Evolutionary conservation across 37 sponge, comb jelly and placozoan genomes (phyloP), one percentile per base, ranked within the genome.

Genomic region (Mnemiopsis leidyi): DNA sequence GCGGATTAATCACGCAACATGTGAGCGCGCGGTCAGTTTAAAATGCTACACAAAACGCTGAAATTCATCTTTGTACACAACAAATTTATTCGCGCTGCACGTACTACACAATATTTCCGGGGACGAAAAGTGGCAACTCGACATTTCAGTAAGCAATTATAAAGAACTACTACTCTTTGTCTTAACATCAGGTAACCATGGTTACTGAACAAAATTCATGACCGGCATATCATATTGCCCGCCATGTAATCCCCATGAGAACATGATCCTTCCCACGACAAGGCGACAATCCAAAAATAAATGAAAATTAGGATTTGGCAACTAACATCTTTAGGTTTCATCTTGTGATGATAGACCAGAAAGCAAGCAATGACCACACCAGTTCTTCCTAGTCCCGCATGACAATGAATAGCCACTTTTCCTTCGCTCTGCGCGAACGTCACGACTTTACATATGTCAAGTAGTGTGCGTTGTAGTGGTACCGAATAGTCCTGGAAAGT

Each of bases 321-420:
- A 32, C 97, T 96, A 39, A 96, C 97, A 24, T 94, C 94, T 24
- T 96, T 94, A 0, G 95, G 69, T 33, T 40, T 39, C 93, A 95
- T 69, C 69, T 96, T 94, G 38, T 93, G 76, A 34, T 95, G 93
- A 93, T 95, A 98, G 67, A 96, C 83, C 18, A 98, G 93, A 93
- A 96, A 96, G 94, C 97, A 97, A 0, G 99, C 99, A 31, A 98
- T 97, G 35, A 98, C 95, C 16, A 95, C 94, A 13, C 99, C 99
- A n/a, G 99, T 98, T 25, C 99, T 93, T 33, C 96, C 96, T 93
- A 69, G 31, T 67, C 68, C 83, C 0, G 92, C 71, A 67, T 94
- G 68, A 93, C 71, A 88, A 33, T 75, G 90, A 1, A 85, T 68
- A 9, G 38, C 82, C 23, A 94, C 97, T 77, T 93, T 95, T 9